Base-by-base conservation (phyloP, 2,113 vertebrate genomes). In the Antigone vipio region DNA sequence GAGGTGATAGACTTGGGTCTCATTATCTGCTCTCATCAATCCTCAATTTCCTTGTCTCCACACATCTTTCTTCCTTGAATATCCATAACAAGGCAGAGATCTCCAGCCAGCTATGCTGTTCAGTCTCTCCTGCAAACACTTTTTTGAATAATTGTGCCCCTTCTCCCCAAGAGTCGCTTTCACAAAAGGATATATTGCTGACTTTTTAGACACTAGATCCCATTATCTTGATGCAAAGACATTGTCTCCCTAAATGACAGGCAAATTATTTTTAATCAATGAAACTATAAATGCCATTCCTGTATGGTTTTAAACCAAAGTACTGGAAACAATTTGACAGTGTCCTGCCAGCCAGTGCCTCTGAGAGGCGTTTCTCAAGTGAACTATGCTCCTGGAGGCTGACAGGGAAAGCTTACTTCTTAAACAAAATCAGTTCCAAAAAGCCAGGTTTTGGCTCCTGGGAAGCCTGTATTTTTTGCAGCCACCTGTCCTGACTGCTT, bases 401-500 rank as follows among this genome's bases (percentile, higher is more conserved):
- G 91, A 56, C 81, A 89, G 89, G 34, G 42, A 95, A 91, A 89
- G 66, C 92, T 79, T 76, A 29, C n/a, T 86, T 34, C 80, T 89
- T 79, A 87, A 95, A 91, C 80, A 71, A 89, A 95, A 91, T 72
- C 53, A 15, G 8, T 91, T 94, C 55, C 60, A 82, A 72, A 82
- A 85, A 95, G 44, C 75, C 77, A 58, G 42, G 9, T 64, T 94
- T 95, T 78, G 77, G 77, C 81, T 95, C 89, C 53, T 87, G 82
- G 77, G 84, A 87, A 94, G 56, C 53, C 69, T 68, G 0, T 96
- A 76, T 87, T 88, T 91, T 96, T 94, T 95, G 62, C 89, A 64
- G 74, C 89, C 81, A 94, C 93, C 77, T 93, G 95, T 96, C 87
- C 74, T 59, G 87, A 47, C 89, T 88, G 94, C 62, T 79, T 92